Evolutionary conservation across 2,797 vertebrate genomes (phyloP), one percentile per base, ranked within the genome.

Genomic region (Pempheris klunzingeri): DNA sequence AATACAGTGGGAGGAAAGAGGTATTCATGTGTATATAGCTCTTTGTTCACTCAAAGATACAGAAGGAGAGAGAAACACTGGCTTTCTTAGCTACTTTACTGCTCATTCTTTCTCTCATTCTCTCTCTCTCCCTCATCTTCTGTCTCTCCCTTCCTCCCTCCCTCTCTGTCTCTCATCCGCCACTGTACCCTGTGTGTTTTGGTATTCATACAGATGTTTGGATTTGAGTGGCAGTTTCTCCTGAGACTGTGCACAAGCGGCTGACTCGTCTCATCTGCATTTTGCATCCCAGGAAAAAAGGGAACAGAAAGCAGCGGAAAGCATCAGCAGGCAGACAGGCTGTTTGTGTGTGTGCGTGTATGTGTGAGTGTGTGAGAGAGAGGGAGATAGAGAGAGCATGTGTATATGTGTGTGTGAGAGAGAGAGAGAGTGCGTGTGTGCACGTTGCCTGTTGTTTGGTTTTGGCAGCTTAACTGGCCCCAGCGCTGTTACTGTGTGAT

Each of bases 191-290:
- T 88, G 80, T 92, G 84, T 91, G 92, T 94, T 94, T 94, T 94
- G 84, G 92, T 93, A 92, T 94, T 93, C 93, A 88, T 90, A 92
- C 94, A 94, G 92, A 94, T 93, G 86, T 93, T 94, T 91, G 88
- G 82, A 91, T 93, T 92, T 94, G 92, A 94, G 87, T 94, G 93
- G 90, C 94, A 93, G 90, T 90, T 94, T 90, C 94, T 95, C 93
- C 83, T 49, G 93, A 94, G 94, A 94, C 93, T 77, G 74, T 85
- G 91, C 90, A 92, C 90, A 91, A 91, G 91, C 88, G 87, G 82
- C 90, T 91, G 89, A 92, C 92, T 93, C 81, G 89, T 95, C 93
- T 94, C 93, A 95, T 95, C 94, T 94, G 92, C 94, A 94, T 94
- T 95, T 94, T 95, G 93, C 93, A 95, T 94, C 93, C 92, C 85